These are phyloP conservation scores for Astyanax mexicanus DNA, from an alignment of 2,797 vertebrate genomes.

Conservation along the genomic window DNA sequence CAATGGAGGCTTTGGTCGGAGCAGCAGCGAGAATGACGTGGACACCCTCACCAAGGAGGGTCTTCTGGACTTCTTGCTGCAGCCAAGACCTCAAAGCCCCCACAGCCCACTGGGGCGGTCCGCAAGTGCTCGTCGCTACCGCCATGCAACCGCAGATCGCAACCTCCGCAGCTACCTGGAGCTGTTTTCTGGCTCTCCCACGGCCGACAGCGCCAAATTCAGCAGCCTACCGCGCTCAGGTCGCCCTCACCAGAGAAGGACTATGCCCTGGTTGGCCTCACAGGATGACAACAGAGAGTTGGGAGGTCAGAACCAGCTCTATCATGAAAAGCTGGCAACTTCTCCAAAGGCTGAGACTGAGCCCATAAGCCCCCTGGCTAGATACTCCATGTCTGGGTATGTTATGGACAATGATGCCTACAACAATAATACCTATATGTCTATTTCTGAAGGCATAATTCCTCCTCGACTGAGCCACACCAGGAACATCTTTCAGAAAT, in stretches of 20 bases:
- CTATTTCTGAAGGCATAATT: constrained; percentile 72
- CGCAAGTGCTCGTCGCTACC: constrained; percentile 87
- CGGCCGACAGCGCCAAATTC: constrained; percentile 80
- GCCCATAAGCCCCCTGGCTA: constrained; percentile 73
- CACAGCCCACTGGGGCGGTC: constrained; percentile 85
- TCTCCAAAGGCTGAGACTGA: constrained; percentile 73
- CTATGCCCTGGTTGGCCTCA: constrained; percentile 76
- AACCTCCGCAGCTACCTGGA: constrained; percentile 90
- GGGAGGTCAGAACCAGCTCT: constrained; percentile 51
- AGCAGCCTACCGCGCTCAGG: constrained; percentile 88
- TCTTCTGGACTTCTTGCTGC: constrained; percentile 85
- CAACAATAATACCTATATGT: constrained; percentile 65
- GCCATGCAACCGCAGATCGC: constrained; percentile 85
- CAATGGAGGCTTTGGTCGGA: constrained; percentile 84
- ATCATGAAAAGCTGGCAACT: constrained; percentile 62
- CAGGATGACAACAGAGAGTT: constrained; percentile 78
- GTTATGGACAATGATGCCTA: constrained; percentile 65
- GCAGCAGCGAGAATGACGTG: constrained; percentile 96
- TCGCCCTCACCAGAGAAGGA: constrained; percentile 75
- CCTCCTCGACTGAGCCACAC: constrained; percentile 62
- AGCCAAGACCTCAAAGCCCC: constrained; percentile 83
- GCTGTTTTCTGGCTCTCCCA: constrained; percentile 69
- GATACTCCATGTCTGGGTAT: constrained; percentile 68
- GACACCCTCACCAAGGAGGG: constrained; percentile 88
- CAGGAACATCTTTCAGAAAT: constrained; percentile 68